Percentiles rank a stretch among this genome's conserved stretches.
Evolutionary conservation across 2,113 vertebrate genomes (phyloP).

Genomic region (Zingel zingel): DNA sequence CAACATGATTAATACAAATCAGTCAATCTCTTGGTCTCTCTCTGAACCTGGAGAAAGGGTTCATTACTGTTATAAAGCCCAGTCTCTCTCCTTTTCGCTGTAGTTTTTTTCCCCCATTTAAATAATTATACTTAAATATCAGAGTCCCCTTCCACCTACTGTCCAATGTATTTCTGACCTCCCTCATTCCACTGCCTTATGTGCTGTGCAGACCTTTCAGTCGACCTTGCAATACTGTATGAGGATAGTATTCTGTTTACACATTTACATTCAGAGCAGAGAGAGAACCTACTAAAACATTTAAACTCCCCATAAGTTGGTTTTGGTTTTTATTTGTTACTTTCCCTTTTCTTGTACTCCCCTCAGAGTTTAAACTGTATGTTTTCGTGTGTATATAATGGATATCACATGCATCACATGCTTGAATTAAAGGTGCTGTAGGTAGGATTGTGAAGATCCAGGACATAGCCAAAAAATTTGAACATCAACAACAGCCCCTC

Average conservation of each 20-base stretch:
- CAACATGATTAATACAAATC: slow-evolving; percentile 1
- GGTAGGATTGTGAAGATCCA: too few relatives aligned
- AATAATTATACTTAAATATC: background rate
- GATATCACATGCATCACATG: background rate
- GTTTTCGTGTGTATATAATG: background rate
- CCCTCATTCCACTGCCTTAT: background rate
- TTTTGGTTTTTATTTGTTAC: background rate
- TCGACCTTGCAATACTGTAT: background rate
- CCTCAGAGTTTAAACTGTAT: background rate
- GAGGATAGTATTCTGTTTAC: background rate
- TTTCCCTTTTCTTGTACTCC: background rate
- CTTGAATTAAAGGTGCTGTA: background rate
- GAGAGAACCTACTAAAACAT: background rate
- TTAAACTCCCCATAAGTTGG: background rate
- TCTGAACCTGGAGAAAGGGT: background rate
- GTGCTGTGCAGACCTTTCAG: background rate
- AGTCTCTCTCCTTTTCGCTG: background rate
- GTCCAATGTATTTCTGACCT: background rate
- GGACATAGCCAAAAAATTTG: too few relatives aligned
- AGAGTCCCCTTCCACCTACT: background rate
- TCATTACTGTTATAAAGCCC: background rate
- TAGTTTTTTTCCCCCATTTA: background rate
- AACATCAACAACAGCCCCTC: too few relatives aligned
- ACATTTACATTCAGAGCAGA: background rate
- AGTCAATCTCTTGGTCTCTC: background rate